Base-by-base conservation (phyloP, 1,140 invertebrate species). In the Drosophila ercepeae region DNA sequence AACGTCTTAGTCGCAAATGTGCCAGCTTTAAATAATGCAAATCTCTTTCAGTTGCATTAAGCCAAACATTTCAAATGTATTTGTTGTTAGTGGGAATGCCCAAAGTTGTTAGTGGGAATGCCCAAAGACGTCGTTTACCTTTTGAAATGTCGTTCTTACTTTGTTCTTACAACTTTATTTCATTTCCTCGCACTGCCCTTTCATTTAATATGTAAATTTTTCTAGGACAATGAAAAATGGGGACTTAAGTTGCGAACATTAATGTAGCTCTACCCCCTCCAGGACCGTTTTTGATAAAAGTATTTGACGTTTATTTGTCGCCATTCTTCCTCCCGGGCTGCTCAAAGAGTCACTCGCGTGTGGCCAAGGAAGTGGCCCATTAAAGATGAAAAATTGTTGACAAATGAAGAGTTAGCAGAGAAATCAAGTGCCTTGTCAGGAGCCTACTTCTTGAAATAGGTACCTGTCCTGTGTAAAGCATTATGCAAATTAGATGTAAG, bases 321-420 rank as follows among this genome's bases (percentile, higher is more conserved):
- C 42, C 19, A 29, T 18, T 49, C 14, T 49, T 59, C 11, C 34
- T 13, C 13, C 29, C 41, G 3, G 13, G 29, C 18, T 25, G 13
- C 6, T 25, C 57, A 34, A 16, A 18, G 8, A 42, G 6, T 39
- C 29, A 67, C 73, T 73, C 63, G 57, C 69, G 58, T 63, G 68
- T 73, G 54, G 67, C 39, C 54, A 48, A 25, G 45, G 29, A 50
- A 71, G 68, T 59, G 46, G 46, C 69, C 73, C 68, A 63, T 63
- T 63, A 73, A 29, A 54, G 50, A 72, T 73, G 68, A 73, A 73
- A 73, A 73, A 73, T 73, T 49, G 57, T 44, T 52, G 68, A 73
- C 69, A 73, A 73, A 73, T 63, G 69, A 63, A 73, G 69, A 72
- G 48, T 73, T 72, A 44, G 34, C 58, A 36, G 54, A 4, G 7